Percentiles rank a stretch among this genome's conserved stretches.
Evolutionary conservation across 2,888 invertebrate species (phyloP).

Genomic region (Drosophila neutralis): DNA sequence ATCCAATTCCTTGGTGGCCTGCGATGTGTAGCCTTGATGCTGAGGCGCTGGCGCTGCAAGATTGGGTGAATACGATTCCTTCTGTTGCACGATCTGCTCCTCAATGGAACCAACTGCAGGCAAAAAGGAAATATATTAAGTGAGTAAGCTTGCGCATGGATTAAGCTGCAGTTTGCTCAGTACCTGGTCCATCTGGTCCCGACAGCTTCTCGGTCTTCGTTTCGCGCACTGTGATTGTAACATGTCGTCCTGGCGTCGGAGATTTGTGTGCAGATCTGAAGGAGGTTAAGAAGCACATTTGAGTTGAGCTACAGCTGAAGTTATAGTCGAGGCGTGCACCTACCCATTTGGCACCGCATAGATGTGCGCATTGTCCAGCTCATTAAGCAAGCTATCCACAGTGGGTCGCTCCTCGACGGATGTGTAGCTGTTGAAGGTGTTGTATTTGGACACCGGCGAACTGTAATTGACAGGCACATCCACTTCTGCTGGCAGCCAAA

Average conservation of each 20-base stretch:
- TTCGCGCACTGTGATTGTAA: slow-evolving; percentile 87
- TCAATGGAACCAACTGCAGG: slow-evolving; percentile 80
- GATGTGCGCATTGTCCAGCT: slow-evolving; percentile 87
- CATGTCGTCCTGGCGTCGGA: slow-evolving; percentile 85
- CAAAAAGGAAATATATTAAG: background rate
- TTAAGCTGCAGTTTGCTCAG: background rate
- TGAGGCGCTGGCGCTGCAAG: slow-evolving; percentile 43
- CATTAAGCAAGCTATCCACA: slow-evolving; percentile 95
- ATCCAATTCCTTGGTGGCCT: slow-evolving; percentile 97
- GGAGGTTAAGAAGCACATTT: background rate
- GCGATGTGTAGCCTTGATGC: slow-evolving; percentile 87
- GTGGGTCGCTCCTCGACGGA: slow-evolving; percentile 88
- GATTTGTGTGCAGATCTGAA: slow-evolving; percentile 78
- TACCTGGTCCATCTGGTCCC: slow-evolving; percentile 84
- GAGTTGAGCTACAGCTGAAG: background rate
- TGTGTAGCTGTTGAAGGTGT: slow-evolving; percentile 79
- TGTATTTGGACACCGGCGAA: slow-evolving; percentile 85
- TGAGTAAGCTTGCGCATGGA: background rate
- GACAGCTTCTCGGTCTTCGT: slow-evolving; percentile 87
- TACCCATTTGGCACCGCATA: slow-evolving; percentile 92
- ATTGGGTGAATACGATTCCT: slow-evolving; percentile 80
- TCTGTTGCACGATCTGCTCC: slow-evolving; percentile 83
- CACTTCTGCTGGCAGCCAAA: slow-evolving; percentile 62
- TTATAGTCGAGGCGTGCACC: background rate
- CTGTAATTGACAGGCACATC: slow-evolving; percentile 80